phyloP scores from a whole-genome alignment of 2,797 vertebrate species.

The Phrynocephalus guinanensis region DNA sequence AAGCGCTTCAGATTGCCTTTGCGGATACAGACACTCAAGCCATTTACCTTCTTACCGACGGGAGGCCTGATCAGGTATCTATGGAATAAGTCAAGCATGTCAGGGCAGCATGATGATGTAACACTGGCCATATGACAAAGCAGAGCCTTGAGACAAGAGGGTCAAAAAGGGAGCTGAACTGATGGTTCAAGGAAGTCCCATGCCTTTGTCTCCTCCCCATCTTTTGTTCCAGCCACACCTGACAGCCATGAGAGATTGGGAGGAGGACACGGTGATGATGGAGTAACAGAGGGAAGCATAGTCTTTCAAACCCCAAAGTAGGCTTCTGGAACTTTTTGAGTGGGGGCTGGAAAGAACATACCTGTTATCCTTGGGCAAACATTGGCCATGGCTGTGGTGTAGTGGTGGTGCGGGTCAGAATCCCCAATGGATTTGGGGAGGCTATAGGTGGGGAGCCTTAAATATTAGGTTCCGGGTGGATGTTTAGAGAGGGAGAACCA shows the following conservation, averaged over 20 bases:
- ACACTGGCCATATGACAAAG: slow-evolving; percentile 35
- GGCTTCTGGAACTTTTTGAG: not conserved
- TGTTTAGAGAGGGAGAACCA: not conserved
- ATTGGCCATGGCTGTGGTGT: too few species aligned
- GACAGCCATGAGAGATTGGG: slow-evolving; percentile 28
- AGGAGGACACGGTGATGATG: not conserved
- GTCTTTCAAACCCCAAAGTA: slow-evolving; percentile 11
- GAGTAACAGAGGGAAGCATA: slow-evolving; percentile 7
- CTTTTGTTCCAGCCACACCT: slow-evolving; percentile 1
- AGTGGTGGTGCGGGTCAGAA: not conserved
- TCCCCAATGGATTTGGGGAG: not conserved
- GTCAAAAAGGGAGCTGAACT: not conserved
- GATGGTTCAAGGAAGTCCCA: not conserved
- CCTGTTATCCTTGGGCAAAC: not conserved
- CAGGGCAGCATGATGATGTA: slow-evolving; percentile 18
- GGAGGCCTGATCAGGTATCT: slow-evolving; percentile 85
- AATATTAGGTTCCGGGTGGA: not conserved
- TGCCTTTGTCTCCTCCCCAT: slow-evolving; percentile 4
- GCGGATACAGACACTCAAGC: slow-evolving; percentile 77
- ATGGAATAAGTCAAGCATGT: slow-evolving; percentile 34
- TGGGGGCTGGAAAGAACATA: not conserved
- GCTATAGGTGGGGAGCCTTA: not conserved
- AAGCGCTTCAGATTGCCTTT: slow-evolving; percentile 80
- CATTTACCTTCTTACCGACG: slow-evolving; percentile 84
- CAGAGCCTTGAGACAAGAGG: not conserved